Percentiles rank a stretch among this genome's conserved stretches.
These are phyloP conservation scores for Vulpes ferrilata DNA, from an alignment of 2,113 vertebrate genomes.

Conservation along the genomic window DNA sequence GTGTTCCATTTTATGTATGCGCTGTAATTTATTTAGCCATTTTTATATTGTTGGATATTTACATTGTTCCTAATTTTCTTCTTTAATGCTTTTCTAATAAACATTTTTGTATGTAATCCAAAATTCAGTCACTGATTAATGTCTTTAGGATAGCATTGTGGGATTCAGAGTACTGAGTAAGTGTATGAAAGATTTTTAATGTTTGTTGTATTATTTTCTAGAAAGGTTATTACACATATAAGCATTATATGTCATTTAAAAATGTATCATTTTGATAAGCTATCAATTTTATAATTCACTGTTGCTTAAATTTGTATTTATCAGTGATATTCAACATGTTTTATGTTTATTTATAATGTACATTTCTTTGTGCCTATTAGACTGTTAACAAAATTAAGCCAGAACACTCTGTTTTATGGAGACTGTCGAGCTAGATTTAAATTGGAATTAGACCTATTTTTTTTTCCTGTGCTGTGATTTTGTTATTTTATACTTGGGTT, in stretches of 20 bases:
- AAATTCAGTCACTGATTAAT: not conserved
- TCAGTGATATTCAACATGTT: not conserved
- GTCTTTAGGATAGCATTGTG: not conserved
- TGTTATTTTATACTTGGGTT: not conserved
- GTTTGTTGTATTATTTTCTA: not conserved
- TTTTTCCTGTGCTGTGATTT: not conserved
- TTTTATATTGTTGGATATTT: not conserved
- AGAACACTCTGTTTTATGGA: not conserved
- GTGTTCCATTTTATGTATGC: not conserved
- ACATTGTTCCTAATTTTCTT: not conserved
- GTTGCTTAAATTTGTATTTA: not conserved
- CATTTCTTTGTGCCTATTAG: constrained; percentile 27
- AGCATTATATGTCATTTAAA: not conserved
- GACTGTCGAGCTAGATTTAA: not conserved
- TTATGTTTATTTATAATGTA: not conserved
- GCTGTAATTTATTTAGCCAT: constrained; percentile 10
- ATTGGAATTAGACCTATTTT: not conserved
- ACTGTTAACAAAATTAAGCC: not conserved
- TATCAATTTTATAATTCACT: not conserved
- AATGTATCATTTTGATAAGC: not conserved
- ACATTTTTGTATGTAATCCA: not conserved
- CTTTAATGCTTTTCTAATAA: not conserved
- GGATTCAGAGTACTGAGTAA: constrained; percentile 3
- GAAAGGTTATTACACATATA: not conserved
- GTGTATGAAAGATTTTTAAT: not conserved